Evolutionary conservation across 2,888 invertebrate genomes (phyloP).

Genomic region (Oeneis ivallda): DNA sequence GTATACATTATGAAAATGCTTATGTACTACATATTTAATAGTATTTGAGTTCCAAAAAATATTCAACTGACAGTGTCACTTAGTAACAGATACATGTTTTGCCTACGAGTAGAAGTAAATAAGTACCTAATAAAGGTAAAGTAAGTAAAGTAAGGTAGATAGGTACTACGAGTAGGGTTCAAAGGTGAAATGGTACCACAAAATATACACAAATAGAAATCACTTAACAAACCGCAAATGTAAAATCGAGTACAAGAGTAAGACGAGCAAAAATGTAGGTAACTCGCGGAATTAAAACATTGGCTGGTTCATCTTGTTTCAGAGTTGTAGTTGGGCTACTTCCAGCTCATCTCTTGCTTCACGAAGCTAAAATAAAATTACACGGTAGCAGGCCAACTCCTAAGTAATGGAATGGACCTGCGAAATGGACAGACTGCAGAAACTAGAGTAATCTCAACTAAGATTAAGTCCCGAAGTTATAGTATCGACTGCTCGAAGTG

Average conservation of each 20-base stretch:
- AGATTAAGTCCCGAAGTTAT: constrained; percentile 72
- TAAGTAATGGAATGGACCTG: constrained; percentile 55
- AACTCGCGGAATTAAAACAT: constrained; percentile 50
- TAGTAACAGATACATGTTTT: too few relatives aligned
- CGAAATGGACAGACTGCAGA: constrained; percentile 55
- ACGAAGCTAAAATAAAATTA: constrained; percentile 50
- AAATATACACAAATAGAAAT: not conserved
- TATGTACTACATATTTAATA: not conserved
- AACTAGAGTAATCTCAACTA: constrained; percentile 63
- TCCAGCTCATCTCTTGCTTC: constrained; percentile 45
- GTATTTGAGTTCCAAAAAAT: too few relatives aligned
- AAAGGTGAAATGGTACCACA: not conserved
- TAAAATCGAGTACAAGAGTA: not conserved
- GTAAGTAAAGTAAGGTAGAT: too few relatives aligned
- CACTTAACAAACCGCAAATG: constrained; percentile 1
- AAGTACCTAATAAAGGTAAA: too few relatives aligned
- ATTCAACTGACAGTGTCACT: too few relatives aligned
- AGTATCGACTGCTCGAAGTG: constrained; percentile 62
- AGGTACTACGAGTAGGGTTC: too few relatives aligned
- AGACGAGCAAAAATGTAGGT: constrained; percentile 46
- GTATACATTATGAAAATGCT: not conserved
- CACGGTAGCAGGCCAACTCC: constrained; percentile 53
- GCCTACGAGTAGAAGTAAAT: too few relatives aligned
- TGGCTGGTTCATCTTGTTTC: constrained; percentile 58
- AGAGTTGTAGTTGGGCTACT: constrained; percentile 51